Evolutionary conservation across 2,113 vertebrate genomes (phyloP).

Genomic region (Pollimyrus isidori): DNA sequence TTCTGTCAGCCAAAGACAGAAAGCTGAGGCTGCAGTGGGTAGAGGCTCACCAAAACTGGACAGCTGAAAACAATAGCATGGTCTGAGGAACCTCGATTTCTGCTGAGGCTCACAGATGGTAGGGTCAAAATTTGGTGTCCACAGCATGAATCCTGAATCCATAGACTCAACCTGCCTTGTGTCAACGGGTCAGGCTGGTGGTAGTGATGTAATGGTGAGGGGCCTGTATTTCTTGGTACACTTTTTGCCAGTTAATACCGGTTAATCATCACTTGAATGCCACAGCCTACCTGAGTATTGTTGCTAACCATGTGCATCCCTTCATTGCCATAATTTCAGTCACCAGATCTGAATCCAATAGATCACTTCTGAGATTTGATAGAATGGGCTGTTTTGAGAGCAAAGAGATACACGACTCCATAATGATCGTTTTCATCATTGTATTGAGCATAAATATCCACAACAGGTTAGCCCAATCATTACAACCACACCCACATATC

Average conservation of each 20-base stretch:
- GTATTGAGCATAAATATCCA: neutral
- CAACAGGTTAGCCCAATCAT: neutral
- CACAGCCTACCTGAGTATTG: neutral
- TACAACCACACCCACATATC: neutral
- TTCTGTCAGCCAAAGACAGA: neutral
- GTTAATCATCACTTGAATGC: neutral
- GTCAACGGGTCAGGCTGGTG: neutral
- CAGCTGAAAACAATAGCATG: neutral
- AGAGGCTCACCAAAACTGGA: neutral
- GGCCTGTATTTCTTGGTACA: neutral
- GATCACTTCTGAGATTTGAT: neutral
- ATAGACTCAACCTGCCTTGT: neutral
- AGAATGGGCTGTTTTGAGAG: neutral
- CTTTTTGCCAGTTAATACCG: neutral
- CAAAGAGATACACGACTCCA: neutral
- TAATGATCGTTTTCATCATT: neutral
- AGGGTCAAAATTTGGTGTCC: neutral
- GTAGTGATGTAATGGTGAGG: neutral
- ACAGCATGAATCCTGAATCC: neutral
- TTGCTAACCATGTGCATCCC: neutral
- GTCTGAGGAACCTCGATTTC: neutral
- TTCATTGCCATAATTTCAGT: neutral
- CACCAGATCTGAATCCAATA: neutral
- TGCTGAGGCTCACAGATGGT: neutral
- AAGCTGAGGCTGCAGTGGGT: neutral